Base-by-base conservation (phyloP, 2,888 invertebrate genomes). In the Phlogophora meticulosa region DNA sequence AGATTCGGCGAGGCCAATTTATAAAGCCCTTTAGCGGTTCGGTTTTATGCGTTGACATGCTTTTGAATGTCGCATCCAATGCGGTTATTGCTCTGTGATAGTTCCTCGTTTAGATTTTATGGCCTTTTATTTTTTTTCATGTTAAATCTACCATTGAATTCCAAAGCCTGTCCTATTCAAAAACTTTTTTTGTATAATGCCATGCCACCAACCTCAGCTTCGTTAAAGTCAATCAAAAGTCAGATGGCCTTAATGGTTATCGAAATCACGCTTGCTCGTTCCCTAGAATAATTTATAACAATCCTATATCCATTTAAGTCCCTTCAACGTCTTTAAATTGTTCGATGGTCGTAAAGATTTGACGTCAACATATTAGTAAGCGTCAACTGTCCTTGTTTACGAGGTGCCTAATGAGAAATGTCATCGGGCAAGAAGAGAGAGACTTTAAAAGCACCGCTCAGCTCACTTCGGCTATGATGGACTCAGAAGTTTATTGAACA, bases 371-470 rank as follows among this genome's bases (percentile, higher is more conserved):
- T 92, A 94, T 94, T 94, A 92, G 92, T 92, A 90, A 90, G 88
- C 88, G 90, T 92, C 90, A 86, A 91, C 86, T 90, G 89, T 91
- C 90, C 90, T 92, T 93, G 90, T 94, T 94, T 93, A 94, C 89
- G 93, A 91, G 84, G 85, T 81, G 82, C 85, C 89, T 94, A 94
- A 94, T 94, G 92, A 93, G 93, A 91, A 89, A 91, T 89, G 88
- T 90, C 88, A 89, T 90, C 84, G 82, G 57, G 43, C 76, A 70
- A 84, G 87, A n/a, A 45, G 88, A 88, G 85, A 87, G 85, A 87
- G 90, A 91, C 91, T 91, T 88, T 88, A 87, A 87, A 88, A 90
- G 85, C 85, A 83, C 81, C 85, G 82, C 85, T 60, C 36, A 79
- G 85, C 52, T 57, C 10, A 78, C 80, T 80, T 83, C 72, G 62